Base-by-base conservation (phyloP, 2,113 vertebrate genomes). In the Dissostichus mawsoni region DNA sequence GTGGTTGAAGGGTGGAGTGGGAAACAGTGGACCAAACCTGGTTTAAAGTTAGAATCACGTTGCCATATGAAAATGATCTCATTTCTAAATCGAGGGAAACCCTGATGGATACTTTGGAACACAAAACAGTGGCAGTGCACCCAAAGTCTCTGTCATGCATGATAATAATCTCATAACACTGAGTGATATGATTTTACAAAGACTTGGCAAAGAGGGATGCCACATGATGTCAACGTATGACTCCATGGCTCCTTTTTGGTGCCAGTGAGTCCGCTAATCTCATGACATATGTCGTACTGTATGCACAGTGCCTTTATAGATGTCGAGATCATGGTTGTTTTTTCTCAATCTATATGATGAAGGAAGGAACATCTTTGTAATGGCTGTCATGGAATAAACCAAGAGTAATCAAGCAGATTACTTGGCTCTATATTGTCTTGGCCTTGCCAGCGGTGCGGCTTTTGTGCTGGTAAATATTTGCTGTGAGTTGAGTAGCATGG, bases 381-480 rank as follows among this genome's bases (percentile, higher is more conserved):
- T 74, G 79, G 75, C 77, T 88, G 87, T 84, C 78, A 65, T 78
- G 88, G 90, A 88, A 92, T 72, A 93, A 93, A 90, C 77, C 86
- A 81, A 92, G 90, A 81, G 87, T 87, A 91, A 94, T 91, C 80
- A 92, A 90, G 90, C 86, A 88, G 89, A 91, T 87, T 86, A 85
- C 90, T 91, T 91, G 90, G 87, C 90, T 85, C 67, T 81, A 70
- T 58, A 69, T 68, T 17, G 71, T 67, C 77, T 81, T 13, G 13
- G 83, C 66, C 79, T 89, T 93, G 87, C 90, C 92, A 94, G 92
- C 78, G 8, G 78, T 89, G 89, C 48, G 81, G 88, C 85, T 89
- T 89, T 90, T 80, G 84, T 87, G 80, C 89, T 84, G 89, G 91
- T 94, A 95, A 94, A 95, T 94, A 95, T 95, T 94, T 94, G 92